Percentiles rank a stretch among this genome's conserved stretches.
phyloP scores from a whole-genome alignment of 2,888 invertebrate species.

The Pterostichus niger region DNA sequence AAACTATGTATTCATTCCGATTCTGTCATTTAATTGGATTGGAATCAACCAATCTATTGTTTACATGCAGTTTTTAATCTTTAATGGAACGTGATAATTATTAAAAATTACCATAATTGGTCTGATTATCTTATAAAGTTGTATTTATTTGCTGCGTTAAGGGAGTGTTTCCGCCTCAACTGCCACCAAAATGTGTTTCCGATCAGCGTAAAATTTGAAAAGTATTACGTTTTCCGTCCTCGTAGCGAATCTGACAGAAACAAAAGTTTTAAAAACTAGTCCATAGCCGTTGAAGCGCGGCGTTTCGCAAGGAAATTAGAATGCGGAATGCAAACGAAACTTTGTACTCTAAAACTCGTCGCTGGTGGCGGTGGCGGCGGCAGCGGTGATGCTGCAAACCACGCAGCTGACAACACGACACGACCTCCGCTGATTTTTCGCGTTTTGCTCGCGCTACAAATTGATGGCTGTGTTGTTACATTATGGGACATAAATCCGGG shows the following conservation, averaged over 20 bases:
- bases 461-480: slow-evolving; percentile 30
- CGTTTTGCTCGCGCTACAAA: slow-evolving; percentile 22
- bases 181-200: neutral
- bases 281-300: slow-evolving; percentile 34
- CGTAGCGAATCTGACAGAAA: slow-evolving; percentile 65
- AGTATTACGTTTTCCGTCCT: slow-evolving; percentile 60
- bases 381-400: neutral
- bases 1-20: too few species aligned
- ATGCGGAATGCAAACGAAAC: slow-evolving; percentile 66
- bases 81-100: too few species aligned
- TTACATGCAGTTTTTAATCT: too few species aligned
- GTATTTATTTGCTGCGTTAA: too few species aligned
- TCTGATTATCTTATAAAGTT: too few species aligned
- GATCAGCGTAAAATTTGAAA: slow-evolving; percentile 56
- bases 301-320: slow-evolving; percentile 53
- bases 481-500: slow-evolving; percentile 27
- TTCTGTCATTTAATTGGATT: too few species aligned
- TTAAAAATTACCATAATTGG: too few species aligned
- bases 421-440: slow-evolving; percentile 4
- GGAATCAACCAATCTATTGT: too few species aligned
- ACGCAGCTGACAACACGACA: too few species aligned
- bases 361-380: neutral
- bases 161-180: too few species aligned
- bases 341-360: slow-evolving; percentile 65
- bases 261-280: slow-evolving; percentile 66